These are phyloP conservation scores for Chalcosyrphus nemorum DNA, from an alignment of 2,888 invertebrate species.

Conservation along the genomic window DNA sequence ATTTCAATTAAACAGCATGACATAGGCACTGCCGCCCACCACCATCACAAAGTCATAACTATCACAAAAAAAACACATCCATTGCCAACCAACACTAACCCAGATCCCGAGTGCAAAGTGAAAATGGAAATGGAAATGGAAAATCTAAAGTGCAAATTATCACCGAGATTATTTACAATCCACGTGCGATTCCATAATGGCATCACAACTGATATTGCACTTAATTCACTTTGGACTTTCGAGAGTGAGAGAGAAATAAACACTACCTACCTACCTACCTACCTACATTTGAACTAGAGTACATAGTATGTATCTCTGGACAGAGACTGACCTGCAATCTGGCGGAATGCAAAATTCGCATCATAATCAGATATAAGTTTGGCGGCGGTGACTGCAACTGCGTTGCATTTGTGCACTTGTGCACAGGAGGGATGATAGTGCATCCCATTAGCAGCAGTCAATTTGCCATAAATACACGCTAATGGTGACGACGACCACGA, in stretches of 20 bases:
- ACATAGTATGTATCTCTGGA: slow-evolving; percentile 8
- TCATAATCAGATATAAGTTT: slow-evolving; percentile 75
- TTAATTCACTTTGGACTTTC: slow-evolving; percentile 73
- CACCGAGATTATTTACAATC: slow-evolving; percentile 74
- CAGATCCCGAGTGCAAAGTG: slow-evolving; percentile 75
- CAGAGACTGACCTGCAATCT: slow-evolving; percentile 64
- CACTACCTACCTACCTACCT: background rate
- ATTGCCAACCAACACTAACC: slow-evolving; percentile 33
- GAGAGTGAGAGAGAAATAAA: slow-evolving; percentile 21
- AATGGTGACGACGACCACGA: slow-evolving; percentile 46
- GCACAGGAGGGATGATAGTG: background rate
- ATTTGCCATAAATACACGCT: slow-evolving; percentile 62
- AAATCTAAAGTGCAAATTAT: slow-evolving; percentile 75
- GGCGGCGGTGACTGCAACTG: slow-evolving; percentile 73
- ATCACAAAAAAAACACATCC: no score
- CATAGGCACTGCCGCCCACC: slow-evolving; percentile 38
- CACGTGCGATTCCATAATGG: slow-evolving; percentile 74
- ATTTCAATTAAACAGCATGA: slow-evolving; percentile 63
- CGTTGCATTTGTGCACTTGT: slow-evolving; percentile 56
- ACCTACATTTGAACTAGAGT: slow-evolving; percentile 18
- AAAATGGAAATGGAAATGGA: slow-evolving; percentile 80
- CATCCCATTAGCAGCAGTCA: slow-evolving; percentile 61
- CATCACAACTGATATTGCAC: slow-evolving; percentile 73
- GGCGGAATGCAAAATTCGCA: slow-evolving; percentile 69
- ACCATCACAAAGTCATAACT: background rate